These are phyloP conservation scores for Onthophagus taurus DNA, from an alignment of 1,140 invertebrate genomes.

Conservation along the genomic window DNA sequence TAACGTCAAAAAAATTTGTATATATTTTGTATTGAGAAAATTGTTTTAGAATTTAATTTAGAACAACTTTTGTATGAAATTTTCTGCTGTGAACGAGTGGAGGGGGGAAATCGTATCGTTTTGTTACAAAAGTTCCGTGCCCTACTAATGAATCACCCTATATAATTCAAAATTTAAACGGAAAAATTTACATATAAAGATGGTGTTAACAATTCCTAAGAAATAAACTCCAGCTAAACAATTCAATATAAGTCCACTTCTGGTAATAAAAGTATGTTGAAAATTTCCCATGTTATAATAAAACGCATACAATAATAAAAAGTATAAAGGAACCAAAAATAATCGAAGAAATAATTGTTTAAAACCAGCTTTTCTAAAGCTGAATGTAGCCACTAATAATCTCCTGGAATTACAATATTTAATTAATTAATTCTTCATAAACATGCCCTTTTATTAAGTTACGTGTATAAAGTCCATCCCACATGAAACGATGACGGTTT, in stretches of 20 bases:
- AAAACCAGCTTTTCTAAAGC: slow-evolving; percentile 60
- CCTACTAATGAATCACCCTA: too few species aligned
- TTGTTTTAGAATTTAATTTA: too few species aligned
- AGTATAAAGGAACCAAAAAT: slow-evolving; percentile 64
- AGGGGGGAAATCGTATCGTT: too few species aligned
- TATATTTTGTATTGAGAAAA: too few species aligned
- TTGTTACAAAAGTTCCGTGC: too few species aligned
- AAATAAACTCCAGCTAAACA: slow-evolving; percentile 68
- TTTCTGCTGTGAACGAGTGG: too few species aligned
- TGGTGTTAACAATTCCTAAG: slow-evolving; percentile 67
- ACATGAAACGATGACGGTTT: slow-evolving; percentile 62
- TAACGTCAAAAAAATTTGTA: too few species aligned
- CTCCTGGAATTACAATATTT: slow-evolving; percentile 46
- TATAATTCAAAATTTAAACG: not conserved
- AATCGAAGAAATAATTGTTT: slow-evolving; percentile 64
- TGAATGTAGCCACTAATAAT: slow-evolving; percentile 64
- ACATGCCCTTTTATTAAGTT: slow-evolving; percentile 33
- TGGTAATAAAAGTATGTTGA: slow-evolving; percentile 64
- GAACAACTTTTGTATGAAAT: too few species aligned
- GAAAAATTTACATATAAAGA: slow-evolving; percentile 62
- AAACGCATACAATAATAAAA: slow-evolving; percentile 69
- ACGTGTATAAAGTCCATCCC: slow-evolving; percentile 68
- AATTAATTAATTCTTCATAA: not conserved
- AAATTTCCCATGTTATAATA: slow-evolving; percentile 63
- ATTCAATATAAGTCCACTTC: slow-evolving; percentile 74